Conservation (phyloP, 2,888 invertebrate genomes). For the Cheilosia scutellata region DNA sequence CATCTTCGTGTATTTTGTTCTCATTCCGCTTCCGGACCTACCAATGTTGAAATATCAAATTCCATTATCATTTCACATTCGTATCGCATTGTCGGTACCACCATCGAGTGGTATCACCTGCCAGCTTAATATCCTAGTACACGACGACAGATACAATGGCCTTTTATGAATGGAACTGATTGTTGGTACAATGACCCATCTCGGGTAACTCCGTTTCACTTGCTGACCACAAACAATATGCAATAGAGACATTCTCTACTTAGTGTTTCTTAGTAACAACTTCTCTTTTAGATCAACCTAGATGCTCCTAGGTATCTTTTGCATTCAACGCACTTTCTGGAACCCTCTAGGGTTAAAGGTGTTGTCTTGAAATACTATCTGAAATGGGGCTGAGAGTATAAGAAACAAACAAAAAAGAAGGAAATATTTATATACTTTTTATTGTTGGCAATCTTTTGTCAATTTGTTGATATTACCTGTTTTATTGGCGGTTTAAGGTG, state of each 20-base stretch:
- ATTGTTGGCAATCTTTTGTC: slow-evolving; percentile 52
- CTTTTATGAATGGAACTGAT: slow-evolving; percentile 65
- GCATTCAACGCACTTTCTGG: slow-evolving; percentile 42
- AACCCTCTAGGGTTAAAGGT: slow-evolving; percentile 33
- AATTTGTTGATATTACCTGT: slow-evolving; percentile 54
- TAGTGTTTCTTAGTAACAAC: slow-evolving; percentile 41
- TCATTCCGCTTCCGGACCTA: neutral
- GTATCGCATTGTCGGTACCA: slow-evolving; percentile 30
- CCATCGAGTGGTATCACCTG: slow-evolving; percentile 32
- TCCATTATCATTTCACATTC: slow-evolving; percentile 61
- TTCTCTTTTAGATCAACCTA: slow-evolving; percentile 21
- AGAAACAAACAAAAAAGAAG: neutral
- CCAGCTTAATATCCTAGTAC: slow-evolving; percentile 37
- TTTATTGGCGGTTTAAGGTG: slow-evolving; percentile 65
- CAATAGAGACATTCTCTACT: neutral
- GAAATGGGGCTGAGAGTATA: neutral
- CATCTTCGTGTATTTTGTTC: neutral
- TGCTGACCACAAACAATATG: slow-evolving; percentile 54
- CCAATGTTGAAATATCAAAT: slow-evolving; percentile 52
- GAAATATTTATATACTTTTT: neutral
- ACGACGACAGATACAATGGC: slow-evolving; percentile 58
- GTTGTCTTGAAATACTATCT: slow-evolving; percentile 7
- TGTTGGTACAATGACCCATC: slow-evolving; percentile 33
- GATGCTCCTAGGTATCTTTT: slow-evolving; percentile 31
- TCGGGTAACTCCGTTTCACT: slow-evolving; percentile 57